Evolutionary conservation across 2,888 invertebrate genomes (phyloP), one percentile per base, ranked within the genome.

Genomic region (Ochropleura plecta): DNA sequence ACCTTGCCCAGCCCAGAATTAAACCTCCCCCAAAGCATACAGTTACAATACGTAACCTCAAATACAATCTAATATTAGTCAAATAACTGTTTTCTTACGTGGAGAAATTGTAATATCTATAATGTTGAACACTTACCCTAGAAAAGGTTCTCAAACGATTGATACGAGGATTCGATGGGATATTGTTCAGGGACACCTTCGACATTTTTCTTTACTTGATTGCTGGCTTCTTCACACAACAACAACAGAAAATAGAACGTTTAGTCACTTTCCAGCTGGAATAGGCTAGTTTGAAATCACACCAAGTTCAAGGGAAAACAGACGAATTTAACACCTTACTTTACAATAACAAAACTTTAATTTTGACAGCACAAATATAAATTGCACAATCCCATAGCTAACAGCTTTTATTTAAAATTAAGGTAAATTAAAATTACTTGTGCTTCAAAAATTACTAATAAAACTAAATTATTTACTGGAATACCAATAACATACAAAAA

Each of bases 161-260:
- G 79, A 96, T 95, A 83, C 96, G 92, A 85, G 96, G 96, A 87
- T 96, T 96, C 81, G 96, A 96, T 83, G 96, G 95, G 82, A 96
- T 93, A 91, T 96, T 96, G 86, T 93, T 96, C 78, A 96, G 92
- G 85, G 96, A 96, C 87, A 94, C 94, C 89, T 96, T 96, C 85
- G 96, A 96, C 96, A 96, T 96, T 85, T 92, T 94, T 96, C 86
- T 91, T 93, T 85, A 85, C 72, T 78, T 86, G 76, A 82, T 87
- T 83, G 86, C 78, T 77, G 78, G 81, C 78, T 81, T 85, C 74
- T 88, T 86, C 88, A 86, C 84, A 89, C 89, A 85, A 92, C 90
- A 91, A 89, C 86, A 91, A 89, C 86, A 90, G 85, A 90, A 92
- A 92, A 90, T 90, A 90, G 82, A 91, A 85, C 88, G 88, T 90